These are phyloP conservation scores for Acestrorhynchus altus DNA, from an alignment of 2,797 vertebrate species.

Conservation along the genomic window DNA sequence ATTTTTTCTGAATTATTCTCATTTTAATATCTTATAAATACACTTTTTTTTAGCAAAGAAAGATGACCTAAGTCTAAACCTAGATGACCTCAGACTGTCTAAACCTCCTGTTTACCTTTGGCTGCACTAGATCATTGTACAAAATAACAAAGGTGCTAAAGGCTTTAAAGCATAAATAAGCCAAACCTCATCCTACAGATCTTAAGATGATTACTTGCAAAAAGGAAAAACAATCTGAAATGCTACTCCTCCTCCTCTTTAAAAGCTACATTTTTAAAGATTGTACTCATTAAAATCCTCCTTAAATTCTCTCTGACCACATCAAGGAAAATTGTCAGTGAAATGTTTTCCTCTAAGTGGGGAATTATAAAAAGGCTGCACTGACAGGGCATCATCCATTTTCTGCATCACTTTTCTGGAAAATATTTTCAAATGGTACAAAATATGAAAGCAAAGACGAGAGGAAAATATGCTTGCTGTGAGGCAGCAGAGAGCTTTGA, in stretches of 20 bases:
- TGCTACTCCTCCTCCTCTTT: conserved; percentile 2
- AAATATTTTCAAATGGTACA: conserved; percentile 33
- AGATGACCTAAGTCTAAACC: no score
- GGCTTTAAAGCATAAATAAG: background rate
- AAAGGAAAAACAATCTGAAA: background rate
- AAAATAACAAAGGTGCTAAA: background rate
- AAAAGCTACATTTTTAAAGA: conserved; percentile 28
- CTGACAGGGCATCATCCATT: conserved; percentile 33
- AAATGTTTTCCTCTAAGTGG: conserved; percentile 36
- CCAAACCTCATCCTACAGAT: background rate
- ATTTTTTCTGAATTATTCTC: no score
- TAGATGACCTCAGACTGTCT: no score
- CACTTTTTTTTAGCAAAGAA: no score
- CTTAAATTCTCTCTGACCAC: conserved; percentile 32
- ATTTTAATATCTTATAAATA: no score
- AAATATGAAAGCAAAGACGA: conserved; percentile 27
- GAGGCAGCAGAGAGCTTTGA: conserved; percentile 56
- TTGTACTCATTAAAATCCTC: conserved; percentile 34
- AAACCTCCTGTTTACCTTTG: no score
- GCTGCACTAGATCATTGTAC: no score
- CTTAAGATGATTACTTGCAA: background rate
- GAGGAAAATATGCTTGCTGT: conserved; percentile 28
- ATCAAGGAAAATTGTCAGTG: conserved; percentile 43
- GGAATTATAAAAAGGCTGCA: conserved; percentile 25
- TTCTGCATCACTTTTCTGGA: conserved; percentile 34